Conservation (phyloP, 1,140 invertebrate genomes). For the Drosophila cardini region DNA sequence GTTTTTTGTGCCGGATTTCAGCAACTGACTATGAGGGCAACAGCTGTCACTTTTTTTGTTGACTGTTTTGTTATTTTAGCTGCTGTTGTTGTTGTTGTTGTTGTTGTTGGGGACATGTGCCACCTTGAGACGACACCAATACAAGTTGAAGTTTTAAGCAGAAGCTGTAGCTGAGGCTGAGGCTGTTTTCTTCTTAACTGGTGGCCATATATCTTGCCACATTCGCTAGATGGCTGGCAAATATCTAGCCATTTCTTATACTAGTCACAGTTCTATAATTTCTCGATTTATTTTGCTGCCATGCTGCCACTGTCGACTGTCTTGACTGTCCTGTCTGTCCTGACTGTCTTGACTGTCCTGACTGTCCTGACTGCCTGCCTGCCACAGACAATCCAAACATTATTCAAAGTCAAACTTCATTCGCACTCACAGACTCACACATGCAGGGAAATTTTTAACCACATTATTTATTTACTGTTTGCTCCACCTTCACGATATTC, state of each 20-base stretch:
- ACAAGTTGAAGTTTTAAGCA: conserved; percentile 34
- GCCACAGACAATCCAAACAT: conserved; percentile 82
- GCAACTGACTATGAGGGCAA: conserved; percentile 50
- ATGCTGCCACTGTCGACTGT: conserved; percentile 43
- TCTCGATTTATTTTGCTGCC: conserved; percentile 78
- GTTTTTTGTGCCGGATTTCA: conserved; percentile 46
- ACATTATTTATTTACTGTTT: conserved; percentile 83
- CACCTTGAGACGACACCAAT: conserved; percentile 62
- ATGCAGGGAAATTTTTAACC: conserved; percentile 78
- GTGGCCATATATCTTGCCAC: conserved; percentile 77
- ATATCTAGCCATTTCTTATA: conserved; percentile 78
- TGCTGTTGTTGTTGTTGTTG: conserved; percentile 25
- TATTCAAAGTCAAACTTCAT: conserved; percentile 84
- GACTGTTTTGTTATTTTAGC: conserved; percentile 21
- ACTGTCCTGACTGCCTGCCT: conserved; percentile 63
- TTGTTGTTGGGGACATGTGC: conserved; percentile 61
- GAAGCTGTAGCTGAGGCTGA: conserved; percentile 19
- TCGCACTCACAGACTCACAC: conserved; percentile 65
- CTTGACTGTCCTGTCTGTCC: conserved; percentile 54
- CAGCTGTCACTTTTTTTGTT: conserved; percentile 63
- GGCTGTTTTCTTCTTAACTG: conserved; percentile 66
- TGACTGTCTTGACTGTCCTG: conserved; percentile 52
- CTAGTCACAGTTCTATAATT: conserved; percentile 83
- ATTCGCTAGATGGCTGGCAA: conserved; percentile 60
- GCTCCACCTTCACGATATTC: conserved; percentile 17